A percentile compares a stretch with the other conserved stretches of the same genome.
These are phyloP conservation scores for Leptopilina clavipes DNA, from an alignment of 1,140 invertebrate genomes.

Conservation along the genomic window DNA sequence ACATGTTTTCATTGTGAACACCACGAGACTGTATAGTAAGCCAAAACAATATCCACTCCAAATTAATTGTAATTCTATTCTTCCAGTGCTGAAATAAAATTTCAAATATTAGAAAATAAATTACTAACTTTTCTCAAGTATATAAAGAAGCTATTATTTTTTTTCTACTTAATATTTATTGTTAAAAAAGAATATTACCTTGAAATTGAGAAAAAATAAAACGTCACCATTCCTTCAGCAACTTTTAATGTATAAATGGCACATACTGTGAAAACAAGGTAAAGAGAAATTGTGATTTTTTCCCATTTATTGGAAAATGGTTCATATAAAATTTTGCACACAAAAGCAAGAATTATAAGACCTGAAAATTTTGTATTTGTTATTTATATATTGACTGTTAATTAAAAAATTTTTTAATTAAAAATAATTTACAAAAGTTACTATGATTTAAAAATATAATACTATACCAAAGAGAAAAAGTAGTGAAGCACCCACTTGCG, in stretches of 20 bases:
- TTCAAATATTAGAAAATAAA: no score
- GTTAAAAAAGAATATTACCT: not conserved
- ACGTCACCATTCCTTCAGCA: not conserved
- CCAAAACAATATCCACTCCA: constrained; percentile 10
- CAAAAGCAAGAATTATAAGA: not conserved
- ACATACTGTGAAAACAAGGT: not conserved
- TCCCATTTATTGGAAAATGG: not conserved
- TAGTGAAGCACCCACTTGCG: not conserved
- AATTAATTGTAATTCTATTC: not conserved
- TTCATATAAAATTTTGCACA: constrained; percentile 4
- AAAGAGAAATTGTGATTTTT: not conserved
- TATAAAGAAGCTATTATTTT: no score
- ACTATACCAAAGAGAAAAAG: not conserved
- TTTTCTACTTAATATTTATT: no score
- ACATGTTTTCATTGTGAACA: not conserved
- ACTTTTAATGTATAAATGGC: constrained; percentile 9
- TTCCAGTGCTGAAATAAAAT: not conserved
- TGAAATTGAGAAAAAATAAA: constrained; percentile 5
- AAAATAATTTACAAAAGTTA: not conserved
- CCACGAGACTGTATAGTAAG: not conserved
- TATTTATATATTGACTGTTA: not conserved
- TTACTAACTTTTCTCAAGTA: no score
- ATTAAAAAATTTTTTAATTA: not conserved
- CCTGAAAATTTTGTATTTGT: not conserved
- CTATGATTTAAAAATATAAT: not conserved